phyloP scores from a whole-genome alignment of 2,797 vertebrate genomes.

The Propithecus perrieri region DNA sequence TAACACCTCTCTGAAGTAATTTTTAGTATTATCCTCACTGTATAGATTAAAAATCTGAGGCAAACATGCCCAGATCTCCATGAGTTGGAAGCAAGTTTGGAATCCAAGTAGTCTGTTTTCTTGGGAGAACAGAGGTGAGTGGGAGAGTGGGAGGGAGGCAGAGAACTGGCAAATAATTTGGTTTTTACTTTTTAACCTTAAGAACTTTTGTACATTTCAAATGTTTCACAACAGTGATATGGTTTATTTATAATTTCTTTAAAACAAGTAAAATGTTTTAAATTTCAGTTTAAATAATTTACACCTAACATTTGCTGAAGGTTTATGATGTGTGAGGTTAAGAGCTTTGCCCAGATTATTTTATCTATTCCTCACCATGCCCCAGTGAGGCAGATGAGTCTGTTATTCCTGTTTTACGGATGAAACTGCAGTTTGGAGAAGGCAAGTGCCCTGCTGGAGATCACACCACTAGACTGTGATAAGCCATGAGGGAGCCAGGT shows the following conservation, averaged over 20 bases:
- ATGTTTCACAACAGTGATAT: neutral
- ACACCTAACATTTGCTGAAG: neutral
- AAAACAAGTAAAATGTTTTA: neutral
- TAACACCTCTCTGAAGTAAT: neutral
- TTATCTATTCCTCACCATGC: neutral
- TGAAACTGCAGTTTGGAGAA: neutral
- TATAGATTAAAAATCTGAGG: neutral
- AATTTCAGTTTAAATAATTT: neutral
- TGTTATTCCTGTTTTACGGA: neutral
- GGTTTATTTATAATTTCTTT: neutral
- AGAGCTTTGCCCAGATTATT: neutral
- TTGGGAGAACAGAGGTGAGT: neutral
- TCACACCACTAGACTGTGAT: neutral
- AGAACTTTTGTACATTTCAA: neutral
- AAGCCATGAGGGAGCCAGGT: neutral
- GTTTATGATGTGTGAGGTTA: neutral
- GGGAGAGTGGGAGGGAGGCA: neutral
- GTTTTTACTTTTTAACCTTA: neutral
- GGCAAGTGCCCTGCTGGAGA: fast-evolving
- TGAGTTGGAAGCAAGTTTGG: neutral
- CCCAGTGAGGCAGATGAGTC: neutral
- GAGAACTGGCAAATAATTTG: neutral
- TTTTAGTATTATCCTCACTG: neutral
- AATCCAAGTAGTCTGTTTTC: neutral
- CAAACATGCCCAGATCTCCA: neutral